Base-by-base conservation (phyloP, 2,797 vertebrate genomes). In the Pangasius mekongensis region DNA sequence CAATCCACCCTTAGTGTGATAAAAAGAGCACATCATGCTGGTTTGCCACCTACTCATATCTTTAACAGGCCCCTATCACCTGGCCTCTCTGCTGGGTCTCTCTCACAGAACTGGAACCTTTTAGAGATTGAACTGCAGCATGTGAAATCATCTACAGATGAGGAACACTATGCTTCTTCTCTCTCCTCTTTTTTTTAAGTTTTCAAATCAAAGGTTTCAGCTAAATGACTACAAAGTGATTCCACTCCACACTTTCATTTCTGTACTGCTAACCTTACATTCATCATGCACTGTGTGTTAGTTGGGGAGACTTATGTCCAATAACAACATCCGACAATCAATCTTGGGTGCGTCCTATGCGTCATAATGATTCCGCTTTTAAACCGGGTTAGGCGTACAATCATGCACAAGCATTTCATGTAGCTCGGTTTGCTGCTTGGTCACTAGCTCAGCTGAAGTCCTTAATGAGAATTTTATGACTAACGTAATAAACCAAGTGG, bases 391-490 rank as follows among this genome's bases (percentile, higher is more conserved):
- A 84, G 56, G 64, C 36, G 24, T 20, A 87, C 64, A 78, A 14
- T 86, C 47, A 84, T 56, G 9, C 56, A 52, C 18, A 30, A 6
- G 73, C 54, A 67, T 58, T 24, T 30, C 58, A 39, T 58, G 58
- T 36, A n/a, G 49, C 43, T 27, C 43, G 64, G 77, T 56, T 60
- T 84, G 81, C 64, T 81, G 87, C 56, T 85, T 86, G 89, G 66
- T 86, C 85, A 36, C 69, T 4, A 33, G 83, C 83, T 84, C 82
- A 74, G 78, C 39, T 80, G 30, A 91, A 86, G 84, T 81, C 84
- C 77, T 88, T 86, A 91, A 90, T 90, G 90, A 89, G 88, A 69
- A 86, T 91, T 91, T 91, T 91, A 90, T 85, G 86, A 85, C 74
- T 82, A 83, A 74, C 1, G 71, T 86, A 91, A 91, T 91, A 91